Percentiles rank a stretch among this genome's conserved stretches.
Evolutionary conservation across 2,797 vertebrate genomes (phyloP).

Genomic region (Eulemur rubriventer): DNA sequence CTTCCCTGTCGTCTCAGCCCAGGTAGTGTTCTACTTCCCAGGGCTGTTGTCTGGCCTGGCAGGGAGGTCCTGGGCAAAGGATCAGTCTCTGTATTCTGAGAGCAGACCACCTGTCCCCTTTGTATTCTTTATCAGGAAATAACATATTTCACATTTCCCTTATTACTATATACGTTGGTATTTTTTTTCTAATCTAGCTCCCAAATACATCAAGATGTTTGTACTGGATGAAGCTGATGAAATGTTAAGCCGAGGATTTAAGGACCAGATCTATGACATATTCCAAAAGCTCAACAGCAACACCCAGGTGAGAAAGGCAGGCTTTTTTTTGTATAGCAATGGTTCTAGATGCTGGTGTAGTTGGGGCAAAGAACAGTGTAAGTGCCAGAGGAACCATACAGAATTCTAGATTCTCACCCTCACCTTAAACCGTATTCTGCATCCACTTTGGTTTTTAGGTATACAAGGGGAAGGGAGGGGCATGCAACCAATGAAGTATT

Average conservation of each 20-base stretch:
- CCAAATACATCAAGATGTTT: slow-evolving; percentile 90
- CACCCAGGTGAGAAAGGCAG: slow-evolving; percentile 84
- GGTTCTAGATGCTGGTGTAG: no score
- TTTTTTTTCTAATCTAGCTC: slow-evolving; percentile 76
- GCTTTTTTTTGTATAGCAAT: no score
- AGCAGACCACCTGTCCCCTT: slow-evolving; percentile 65
- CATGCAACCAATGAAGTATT: neutral
- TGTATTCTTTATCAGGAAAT: rapidly evolving
- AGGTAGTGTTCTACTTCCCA: slow-evolving; percentile 84
- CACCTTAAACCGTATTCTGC: rapidly evolving
- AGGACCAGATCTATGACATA: slow-evolving; percentile 92
- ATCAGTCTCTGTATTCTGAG: slow-evolving; percentile 86
- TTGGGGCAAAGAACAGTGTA: neutral
- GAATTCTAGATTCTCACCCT: neutral
- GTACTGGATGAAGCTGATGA: slow-evolving; percentile 90
- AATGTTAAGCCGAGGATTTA: slow-evolving; percentile 91
- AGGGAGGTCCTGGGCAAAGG: slow-evolving; percentile 78
- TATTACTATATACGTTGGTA: rapidly evolving
- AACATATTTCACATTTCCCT: rapidly evolving
- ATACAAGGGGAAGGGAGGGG: no score
- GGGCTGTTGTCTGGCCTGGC: neutral
- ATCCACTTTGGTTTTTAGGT: neutral
- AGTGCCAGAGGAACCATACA: no score
- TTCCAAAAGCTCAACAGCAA: slow-evolving; percentile 90
- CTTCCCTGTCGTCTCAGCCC: slow-evolving; percentile 45